These are phyloP conservation scores for Anas platyrhynchos DNA, from an alignment of 2,113 vertebrate species.

Conservation along the genomic window DNA sequence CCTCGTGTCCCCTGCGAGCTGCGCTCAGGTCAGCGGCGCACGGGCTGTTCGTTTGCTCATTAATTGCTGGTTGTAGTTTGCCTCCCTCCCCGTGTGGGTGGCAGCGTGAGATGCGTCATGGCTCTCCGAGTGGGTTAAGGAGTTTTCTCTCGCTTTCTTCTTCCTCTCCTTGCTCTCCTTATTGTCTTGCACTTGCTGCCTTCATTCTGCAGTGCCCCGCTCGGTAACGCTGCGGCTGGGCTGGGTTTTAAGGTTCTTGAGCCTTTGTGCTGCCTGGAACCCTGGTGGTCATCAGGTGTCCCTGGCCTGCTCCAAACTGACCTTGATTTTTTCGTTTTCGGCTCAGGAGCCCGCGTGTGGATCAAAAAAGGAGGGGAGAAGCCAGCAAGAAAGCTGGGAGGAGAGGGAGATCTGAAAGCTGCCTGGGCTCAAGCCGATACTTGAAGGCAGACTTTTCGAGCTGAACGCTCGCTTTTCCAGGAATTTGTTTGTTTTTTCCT, in stretches of 20 bases:
- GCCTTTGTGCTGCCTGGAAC: background rate
- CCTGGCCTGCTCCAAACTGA: background rate
- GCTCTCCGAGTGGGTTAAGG: background rate
- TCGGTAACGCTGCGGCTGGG: background rate
- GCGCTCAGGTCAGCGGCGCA: background rate
- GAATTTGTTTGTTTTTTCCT: background rate
- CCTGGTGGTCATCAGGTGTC: background rate
- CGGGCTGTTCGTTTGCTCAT: background rate
- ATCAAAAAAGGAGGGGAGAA: no score
- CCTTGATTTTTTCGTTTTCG: background rate
- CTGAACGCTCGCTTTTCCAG: background rate
- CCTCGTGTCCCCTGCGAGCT: background rate
- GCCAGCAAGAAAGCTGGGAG: background rate
- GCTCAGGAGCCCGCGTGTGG: no score
- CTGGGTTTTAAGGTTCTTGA: accelerated
- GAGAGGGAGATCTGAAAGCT: background rate
- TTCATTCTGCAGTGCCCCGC: background rate
- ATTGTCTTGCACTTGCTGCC: background rate
- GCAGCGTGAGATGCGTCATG: background rate
- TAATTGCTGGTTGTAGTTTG: background rate
- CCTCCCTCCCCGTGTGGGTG: background rate
- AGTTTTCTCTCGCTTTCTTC: background rate
- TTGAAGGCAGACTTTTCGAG: background rate
- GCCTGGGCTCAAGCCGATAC: background rate
- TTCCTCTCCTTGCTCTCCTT: background rate